Conservation (phyloP, 2,797 vertebrate genomes). For the Cryptoprocta ferox region DNA sequence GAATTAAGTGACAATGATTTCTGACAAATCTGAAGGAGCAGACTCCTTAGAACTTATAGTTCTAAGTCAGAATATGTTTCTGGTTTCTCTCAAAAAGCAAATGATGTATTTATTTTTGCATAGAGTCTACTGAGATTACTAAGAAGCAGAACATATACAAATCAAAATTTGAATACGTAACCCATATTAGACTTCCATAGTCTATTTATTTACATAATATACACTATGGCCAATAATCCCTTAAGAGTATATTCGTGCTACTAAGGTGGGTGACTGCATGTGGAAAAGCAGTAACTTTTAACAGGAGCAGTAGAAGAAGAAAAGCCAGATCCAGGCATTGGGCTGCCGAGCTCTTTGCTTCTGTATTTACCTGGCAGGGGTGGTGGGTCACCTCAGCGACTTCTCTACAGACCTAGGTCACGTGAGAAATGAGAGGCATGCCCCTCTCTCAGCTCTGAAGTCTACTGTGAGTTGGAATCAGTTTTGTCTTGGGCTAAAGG, state of each 20-base stretch:
- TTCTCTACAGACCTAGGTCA: background rate
- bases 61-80: background rate
- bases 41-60: background rate
- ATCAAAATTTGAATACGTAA: background rate
- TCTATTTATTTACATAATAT: background rate
- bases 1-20: background rate
- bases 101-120: background rate
- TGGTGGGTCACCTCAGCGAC: background rate
- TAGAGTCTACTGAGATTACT: background rate
- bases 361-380: background rate
- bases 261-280: background rate
- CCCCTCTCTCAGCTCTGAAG: background rate
- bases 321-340: background rate
- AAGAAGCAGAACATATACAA: background rate
- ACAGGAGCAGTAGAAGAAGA: background rate
- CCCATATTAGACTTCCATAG: background rate
- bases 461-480: background rate
- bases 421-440: background rate
- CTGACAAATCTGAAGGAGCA: background rate
- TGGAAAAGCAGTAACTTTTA: background rate
- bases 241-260: background rate
- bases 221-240: background rate
- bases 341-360: background rate
- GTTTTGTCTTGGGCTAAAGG: background rate
- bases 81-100: conserved; percentile 7